Evolutionary conservation across 2,888 invertebrate genomes (phyloP).

Genomic region (Spisula subtruncata): DNA sequence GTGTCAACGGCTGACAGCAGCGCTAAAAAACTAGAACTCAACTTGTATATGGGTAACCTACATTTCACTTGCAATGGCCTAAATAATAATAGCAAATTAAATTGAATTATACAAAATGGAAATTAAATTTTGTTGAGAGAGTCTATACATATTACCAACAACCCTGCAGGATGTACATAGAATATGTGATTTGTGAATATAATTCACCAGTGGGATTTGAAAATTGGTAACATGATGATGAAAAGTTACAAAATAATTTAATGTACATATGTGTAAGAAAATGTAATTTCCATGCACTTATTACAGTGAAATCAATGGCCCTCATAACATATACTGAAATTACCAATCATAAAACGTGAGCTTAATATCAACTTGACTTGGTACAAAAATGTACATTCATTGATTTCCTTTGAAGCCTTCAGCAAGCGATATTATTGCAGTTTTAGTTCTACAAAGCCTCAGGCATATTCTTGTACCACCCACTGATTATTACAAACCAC

Average conservation of each 20-base stretch:
- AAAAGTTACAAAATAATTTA: background rate
- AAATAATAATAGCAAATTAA: background rate
- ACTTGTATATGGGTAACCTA: background rate
- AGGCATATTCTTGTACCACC: too few relatives aligned
- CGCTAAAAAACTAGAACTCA: too few relatives aligned
- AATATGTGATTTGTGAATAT: background rate
- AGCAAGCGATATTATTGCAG: too few relatives aligned
- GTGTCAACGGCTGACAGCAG: too few relatives aligned
- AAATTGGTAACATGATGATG: background rate
- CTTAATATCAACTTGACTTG: too few relatives aligned
- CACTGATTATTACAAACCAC: too few relatives aligned
- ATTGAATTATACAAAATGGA: background rate
- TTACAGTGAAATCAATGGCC: background rate
- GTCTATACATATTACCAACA: background rate
- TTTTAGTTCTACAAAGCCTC: too few relatives aligned
- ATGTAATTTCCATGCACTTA: background rate
- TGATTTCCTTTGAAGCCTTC: too few relatives aligned
- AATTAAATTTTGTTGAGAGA: background rate
- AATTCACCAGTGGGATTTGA: background rate
- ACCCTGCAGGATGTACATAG: background rate
- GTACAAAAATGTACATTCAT: too few relatives aligned
- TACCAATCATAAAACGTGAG: too few relatives aligned
- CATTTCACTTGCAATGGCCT: background rate
- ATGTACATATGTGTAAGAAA: background rate
- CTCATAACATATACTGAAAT: too few relatives aligned